Percentiles rank a stretch among this genome's conserved stretches.
Evolutionary conservation across 2,888 invertebrate species (phyloP).

Genomic region (Mystacides longicornis): DNA sequence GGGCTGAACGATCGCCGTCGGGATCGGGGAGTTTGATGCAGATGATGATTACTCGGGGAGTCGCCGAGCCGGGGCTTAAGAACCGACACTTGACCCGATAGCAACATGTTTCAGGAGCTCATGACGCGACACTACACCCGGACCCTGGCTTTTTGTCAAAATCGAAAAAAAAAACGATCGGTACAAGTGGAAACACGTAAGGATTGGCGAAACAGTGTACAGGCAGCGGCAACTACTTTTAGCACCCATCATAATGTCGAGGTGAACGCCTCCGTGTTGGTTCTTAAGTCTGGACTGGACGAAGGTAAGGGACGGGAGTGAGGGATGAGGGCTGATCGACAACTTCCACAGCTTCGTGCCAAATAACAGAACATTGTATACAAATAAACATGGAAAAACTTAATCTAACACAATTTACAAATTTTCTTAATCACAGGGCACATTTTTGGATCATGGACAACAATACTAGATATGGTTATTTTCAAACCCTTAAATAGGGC

Average conservation of each 20-base stretch:
- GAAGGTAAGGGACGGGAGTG: conserved; percentile 1
- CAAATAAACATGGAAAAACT: too few species aligned
- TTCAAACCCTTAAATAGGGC: too few species aligned
- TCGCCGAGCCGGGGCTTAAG: conserved; percentile 25
- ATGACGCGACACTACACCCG: conserved; percentile 5
- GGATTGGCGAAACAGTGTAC: too few species aligned
- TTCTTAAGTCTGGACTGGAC: conserved; percentile 23
- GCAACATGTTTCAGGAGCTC: background rate
- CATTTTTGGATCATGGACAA: too few species aligned
- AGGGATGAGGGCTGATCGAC: conserved; percentile 16
- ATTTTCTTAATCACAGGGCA: too few species aligned
- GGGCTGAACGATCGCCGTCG: conserved; percentile 20
- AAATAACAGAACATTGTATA: too few species aligned
- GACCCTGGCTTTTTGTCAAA: conserved; percentile 11
- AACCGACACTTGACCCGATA: conserved; percentile 22
- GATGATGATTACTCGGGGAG: conserved; percentile 26
- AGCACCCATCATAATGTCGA: conserved; percentile 4
- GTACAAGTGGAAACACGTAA: too few species aligned
- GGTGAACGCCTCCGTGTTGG: conserved; percentile 21
- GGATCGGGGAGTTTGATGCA: conserved; percentile 19
- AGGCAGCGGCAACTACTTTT: too few species aligned
- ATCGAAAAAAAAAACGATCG: too few species aligned
- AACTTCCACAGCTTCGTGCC: conserved; percentile 14
- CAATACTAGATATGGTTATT: too few species aligned
- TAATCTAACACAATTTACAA: too few species aligned